Base-by-base conservation (phyloP, 1,140 invertebrate genomes). In the Dendrolimus kikuchii region DNA sequence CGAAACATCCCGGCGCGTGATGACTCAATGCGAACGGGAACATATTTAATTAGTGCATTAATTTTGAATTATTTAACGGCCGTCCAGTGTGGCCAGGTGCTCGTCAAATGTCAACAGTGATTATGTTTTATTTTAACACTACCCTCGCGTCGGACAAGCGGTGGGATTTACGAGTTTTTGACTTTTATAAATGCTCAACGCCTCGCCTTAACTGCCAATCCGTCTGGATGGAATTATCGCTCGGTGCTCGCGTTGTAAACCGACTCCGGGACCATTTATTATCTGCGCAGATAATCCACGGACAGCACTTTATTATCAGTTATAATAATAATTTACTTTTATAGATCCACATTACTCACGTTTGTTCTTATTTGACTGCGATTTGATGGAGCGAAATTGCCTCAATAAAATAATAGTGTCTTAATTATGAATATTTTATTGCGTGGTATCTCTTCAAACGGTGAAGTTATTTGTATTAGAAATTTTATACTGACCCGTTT, bases 271-370 rank as follows among this genome's bases (percentile, higher is more conserved):
- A 71, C 69, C 78, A 77, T 85, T 80, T 75, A 82, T 85, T 81
- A 85, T 81, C 71, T 57, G 68, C 70, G 64, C 79, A 78, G 77
- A 82, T 82, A 81, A 85, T 80, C 76, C 75, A 79, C 74, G 66
- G 79, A 85, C 79, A 76, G 68, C 77, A 85, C 77, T 82, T 85
- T 85, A 85, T 85, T 85, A 85, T 82, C 77, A 85, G 79, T 85
- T 82, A 85, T 81, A 78, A 84, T 84, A 85, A 85, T 85, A 85
- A 85, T 81, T 82, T 81, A 85, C 78, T 81, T 83, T 85, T 83
- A 85, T 85, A 81, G 80, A 82, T 77, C 75, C 74, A 73, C 78
- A 85, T 83, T 80, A 83, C 68, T 85, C 71, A 78, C 77, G 73
- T 81, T 81, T 79, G 78, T 85, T 81, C 77, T 82, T 81, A 83